These are phyloP conservation scores for Gambelia wislizenii DNA, from an alignment of 2,797 vertebrate species.

Conservation along the genomic window DNA sequence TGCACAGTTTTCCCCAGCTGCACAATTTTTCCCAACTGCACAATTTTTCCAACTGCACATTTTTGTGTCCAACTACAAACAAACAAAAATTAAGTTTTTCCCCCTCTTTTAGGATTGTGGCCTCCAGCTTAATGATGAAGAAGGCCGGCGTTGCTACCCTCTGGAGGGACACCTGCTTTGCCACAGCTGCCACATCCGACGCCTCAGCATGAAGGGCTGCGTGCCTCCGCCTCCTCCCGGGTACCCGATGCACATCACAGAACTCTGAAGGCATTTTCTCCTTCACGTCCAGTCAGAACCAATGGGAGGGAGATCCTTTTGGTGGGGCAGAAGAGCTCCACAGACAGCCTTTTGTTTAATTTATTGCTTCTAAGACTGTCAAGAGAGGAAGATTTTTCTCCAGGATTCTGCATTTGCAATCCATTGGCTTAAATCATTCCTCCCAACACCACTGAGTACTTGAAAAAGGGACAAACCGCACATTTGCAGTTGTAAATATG, in stretches of 20 bases:
- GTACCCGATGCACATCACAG: conserved; percentile 93
- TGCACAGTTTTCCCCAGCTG: too few relatives aligned
- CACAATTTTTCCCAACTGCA: too few relatives aligned
- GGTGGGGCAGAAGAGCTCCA: background rate
- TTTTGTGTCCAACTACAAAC: background rate
- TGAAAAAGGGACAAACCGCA: conserved; percentile 58
- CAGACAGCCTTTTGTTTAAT: conserved; percentile 40
- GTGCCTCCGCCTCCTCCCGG: conserved; percentile 82
- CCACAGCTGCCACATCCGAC: conserved; percentile 93
- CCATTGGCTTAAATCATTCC: conserved; percentile 53
- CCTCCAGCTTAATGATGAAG: conserved; percentile 95
- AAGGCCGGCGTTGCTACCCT: conserved; percentile 96
- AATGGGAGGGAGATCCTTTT: background rate
- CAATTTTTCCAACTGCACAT: too few relatives aligned
- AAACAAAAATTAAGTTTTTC: background rate
- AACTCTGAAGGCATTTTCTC: conserved; percentile 84
- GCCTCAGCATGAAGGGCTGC: conserved; percentile 83
- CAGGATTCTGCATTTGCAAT: conserved; percentile 48
- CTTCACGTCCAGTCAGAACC: background rate
- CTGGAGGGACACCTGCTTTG: conserved; percentile 94
- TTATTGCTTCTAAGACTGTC: conserved; percentile 71
- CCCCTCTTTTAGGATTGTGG: conserved; percentile 88
- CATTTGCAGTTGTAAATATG: conserved; percentile 49
- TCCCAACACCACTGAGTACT: conserved; percentile 58
- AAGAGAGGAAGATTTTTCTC: conserved; percentile 59